phyloP scores from a whole-genome alignment of 2,113 vertebrate species.

The Eubucco bourcierii region DNA sequence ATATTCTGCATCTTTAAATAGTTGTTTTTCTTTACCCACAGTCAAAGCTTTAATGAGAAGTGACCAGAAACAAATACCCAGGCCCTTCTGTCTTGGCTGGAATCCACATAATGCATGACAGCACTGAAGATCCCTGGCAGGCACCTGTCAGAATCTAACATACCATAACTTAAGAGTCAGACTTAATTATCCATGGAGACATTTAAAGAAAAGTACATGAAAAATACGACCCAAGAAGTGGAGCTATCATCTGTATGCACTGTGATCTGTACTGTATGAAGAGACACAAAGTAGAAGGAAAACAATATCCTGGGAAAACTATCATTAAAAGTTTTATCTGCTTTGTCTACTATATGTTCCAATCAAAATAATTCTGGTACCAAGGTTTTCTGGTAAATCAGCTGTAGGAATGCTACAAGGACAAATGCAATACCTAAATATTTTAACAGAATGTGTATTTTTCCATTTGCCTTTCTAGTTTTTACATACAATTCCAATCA shows the following conservation, averaged over 20 bases:
- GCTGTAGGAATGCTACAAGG: not conserved
- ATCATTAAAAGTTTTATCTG: not conserved
- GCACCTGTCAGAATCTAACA: conserved; percentile 77
- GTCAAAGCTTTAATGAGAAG: conserved; percentile 73
- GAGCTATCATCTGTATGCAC: not conserved
- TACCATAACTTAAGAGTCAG: conserved; percentile 71
- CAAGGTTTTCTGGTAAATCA: not conserved
- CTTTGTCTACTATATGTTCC: not conserved
- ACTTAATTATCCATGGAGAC: conserved; percentile 75
- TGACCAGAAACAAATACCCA: conserved; percentile 69
- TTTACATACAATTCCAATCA: not conserved
- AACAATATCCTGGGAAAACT: not conserved
- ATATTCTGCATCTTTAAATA: conserved; percentile 28
- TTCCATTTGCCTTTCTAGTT: not conserved
- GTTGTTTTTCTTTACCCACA: conserved; percentile 54
- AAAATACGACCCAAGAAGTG: conserved; percentile 68
- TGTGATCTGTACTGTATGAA: not conserved
- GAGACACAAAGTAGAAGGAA: not conserved
- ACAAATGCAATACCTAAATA: not conserved
- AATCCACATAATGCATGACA: conserved; percentile 74
- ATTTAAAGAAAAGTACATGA: conserved; percentile 73
- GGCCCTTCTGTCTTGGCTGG: conserved; percentile 72
- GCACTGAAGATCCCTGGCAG: conserved; percentile 75
- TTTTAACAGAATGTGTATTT: not conserved
- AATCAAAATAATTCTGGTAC: not conserved